Percentiles rank a stretch among this genome's conserved stretches.
phyloP scores from a whole-genome alignment of 2,113 vertebrate species.

The Blennius ocellaris region DNA sequence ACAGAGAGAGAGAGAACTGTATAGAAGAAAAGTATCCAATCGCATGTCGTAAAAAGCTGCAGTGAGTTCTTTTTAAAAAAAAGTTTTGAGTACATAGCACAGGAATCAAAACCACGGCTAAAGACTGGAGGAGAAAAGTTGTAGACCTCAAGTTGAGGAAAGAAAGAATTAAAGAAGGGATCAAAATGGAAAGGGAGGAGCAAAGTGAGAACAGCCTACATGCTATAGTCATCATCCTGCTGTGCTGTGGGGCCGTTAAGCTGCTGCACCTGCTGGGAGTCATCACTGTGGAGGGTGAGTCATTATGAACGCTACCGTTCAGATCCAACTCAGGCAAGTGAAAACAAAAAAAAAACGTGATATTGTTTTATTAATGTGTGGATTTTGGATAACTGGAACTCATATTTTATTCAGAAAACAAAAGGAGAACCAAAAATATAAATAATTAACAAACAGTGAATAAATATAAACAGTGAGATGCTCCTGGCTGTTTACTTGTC shows the following conservation, averaged over 20 bases:
- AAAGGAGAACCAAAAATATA: not conserved
- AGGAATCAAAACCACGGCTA: not conserved
- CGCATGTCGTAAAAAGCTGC: not conserved
- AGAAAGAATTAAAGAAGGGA: not conserved
- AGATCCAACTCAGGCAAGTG: not conserved
- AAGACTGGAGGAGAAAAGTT: not conserved
- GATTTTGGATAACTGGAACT: not conserved
- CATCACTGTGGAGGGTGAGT: slow-evolving; percentile 93
- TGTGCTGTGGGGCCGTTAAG: slow-evolving; percentile 90
- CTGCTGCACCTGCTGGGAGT: slow-evolving; percentile 91
- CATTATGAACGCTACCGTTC: not conserved
- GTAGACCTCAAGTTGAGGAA: slow-evolving; percentile 12
- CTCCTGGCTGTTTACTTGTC: not conserved
- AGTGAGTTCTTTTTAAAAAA: not conserved
- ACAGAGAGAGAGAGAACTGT: not conserved
- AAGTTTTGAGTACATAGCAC: slow-evolving; percentile 1
- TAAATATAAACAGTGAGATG: not conserved
- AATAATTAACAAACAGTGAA: not conserved
- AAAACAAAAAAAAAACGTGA: not conserved
- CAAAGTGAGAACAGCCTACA: slow-evolving; percentile 88
- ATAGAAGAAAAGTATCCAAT: not conserved
- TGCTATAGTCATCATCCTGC: slow-evolving; percentile 88
- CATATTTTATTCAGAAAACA: not conserved
- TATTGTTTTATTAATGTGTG: slow-evolving; percentile 1
- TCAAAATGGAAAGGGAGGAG: slow-evolving; percentile 75